phyloP scores from a whole-genome alignment of 2,113 vertebrate genomes.

The Thermophis baileyi region DNA sequence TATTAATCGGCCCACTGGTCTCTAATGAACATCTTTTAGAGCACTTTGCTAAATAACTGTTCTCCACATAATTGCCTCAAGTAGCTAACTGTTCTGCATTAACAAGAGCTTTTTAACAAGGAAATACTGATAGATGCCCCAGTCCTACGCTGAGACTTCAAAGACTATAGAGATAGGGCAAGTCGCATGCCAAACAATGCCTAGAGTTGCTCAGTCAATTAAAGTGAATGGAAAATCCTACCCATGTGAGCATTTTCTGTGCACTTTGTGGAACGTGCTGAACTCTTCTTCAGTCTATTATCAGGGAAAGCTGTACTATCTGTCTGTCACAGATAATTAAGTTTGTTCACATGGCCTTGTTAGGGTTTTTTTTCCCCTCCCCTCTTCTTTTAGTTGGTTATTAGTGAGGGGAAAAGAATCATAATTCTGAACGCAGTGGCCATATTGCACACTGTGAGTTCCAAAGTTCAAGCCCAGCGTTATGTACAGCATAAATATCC shows the following conservation, averaged over 20 bases:
- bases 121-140: rapidly evolving
- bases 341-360: neutral
- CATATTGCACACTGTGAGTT: rapidly evolving
- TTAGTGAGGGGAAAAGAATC: neutral
- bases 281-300: neutral
- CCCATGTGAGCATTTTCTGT: neutral
- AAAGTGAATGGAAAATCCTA: neutral
- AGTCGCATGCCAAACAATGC: neutral
- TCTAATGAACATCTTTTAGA: conserved; percentile 26
- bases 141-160: neutral
- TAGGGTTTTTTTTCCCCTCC: neutral
- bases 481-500: neutral
- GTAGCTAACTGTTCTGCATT: conserved; percentile 1
- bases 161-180: neutral
- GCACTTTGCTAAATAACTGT: neutral
- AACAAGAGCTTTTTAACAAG: conserved; percentile 8
- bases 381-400: neutral
- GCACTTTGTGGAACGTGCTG: neutral
- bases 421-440: neutral
- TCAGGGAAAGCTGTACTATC: neutral
- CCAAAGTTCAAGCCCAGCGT: neutral
- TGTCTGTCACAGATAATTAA: neutral
- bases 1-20: conserved; percentile 41
- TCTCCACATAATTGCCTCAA: neutral
- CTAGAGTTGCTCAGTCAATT: neutral